These are phyloP conservation scores for Apogon talboti DNA, from an alignment of 2,797 vertebrate genomes.

Conservation along the genomic window DNA sequence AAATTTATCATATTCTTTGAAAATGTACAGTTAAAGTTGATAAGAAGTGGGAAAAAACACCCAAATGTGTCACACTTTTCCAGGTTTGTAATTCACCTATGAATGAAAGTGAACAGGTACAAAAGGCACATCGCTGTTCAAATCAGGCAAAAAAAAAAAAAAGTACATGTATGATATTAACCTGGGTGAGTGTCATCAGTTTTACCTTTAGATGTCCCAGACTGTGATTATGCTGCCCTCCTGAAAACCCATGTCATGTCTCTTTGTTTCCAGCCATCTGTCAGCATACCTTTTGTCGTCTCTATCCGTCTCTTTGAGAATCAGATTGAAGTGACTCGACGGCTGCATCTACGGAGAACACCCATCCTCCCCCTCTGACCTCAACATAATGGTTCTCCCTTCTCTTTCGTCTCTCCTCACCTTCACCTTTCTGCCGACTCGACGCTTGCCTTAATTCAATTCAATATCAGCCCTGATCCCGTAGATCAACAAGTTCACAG, in stretches of 20 bases:
- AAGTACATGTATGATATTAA: neutral
- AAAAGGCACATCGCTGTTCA: neutral
- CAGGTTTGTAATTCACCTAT: neutral
- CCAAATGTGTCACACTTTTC: too few relatives aligned
- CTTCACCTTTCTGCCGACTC: conserved; percentile 49
- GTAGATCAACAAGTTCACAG: conserved; percentile 54
- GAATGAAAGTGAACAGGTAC: neutral
- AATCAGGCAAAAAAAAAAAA: conserved; percentile 5
- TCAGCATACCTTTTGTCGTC: conserved; percentile 17
- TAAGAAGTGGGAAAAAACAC: too few relatives aligned
- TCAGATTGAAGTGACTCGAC: conserved; percentile 49
- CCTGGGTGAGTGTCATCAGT: neutral
- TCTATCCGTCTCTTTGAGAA: conserved; percentile 27
- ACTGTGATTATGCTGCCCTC: conserved; percentile 9
- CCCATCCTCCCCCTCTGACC: conserved; percentile 18
- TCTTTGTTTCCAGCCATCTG: conserved; percentile 9
- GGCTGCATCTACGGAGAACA: conserved; percentile 13
- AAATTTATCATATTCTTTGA: too few relatives aligned
- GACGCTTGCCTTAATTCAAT: conserved; percentile 62
- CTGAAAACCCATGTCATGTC: neutral
- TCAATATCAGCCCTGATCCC: conserved; percentile 43
- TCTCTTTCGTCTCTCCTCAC: conserved; percentile 29
- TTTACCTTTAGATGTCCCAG: neutral
- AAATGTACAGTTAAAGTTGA: too few relatives aligned
- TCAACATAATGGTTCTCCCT: conserved; percentile 31